phyloP scores from a whole-genome alignment of 1,140 invertebrate species.

The Zaprionus africanus region DNA sequence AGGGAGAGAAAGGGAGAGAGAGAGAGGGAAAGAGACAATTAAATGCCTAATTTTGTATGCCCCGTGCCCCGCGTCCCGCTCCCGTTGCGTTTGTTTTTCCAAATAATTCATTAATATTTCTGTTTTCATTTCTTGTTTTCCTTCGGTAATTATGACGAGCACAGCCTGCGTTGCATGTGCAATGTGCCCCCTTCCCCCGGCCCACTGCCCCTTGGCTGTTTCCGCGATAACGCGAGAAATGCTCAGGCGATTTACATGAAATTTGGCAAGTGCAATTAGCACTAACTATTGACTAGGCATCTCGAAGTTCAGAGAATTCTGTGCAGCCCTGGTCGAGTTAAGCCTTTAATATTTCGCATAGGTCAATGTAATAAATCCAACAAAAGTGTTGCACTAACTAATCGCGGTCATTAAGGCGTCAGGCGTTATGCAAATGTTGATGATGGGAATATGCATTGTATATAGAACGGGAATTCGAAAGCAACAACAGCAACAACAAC shows the following conservation, averaged over 20 bases:
- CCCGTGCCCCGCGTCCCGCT: conserved; percentile 23
- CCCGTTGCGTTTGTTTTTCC: conserved; percentile 78
- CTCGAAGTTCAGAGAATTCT: not conserved
- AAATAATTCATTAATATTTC: conserved; percentile 85
- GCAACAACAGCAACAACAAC: not conserved
- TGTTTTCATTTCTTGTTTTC: conserved; percentile 42
- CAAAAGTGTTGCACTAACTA: not conserved
- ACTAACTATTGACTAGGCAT: not conserved
- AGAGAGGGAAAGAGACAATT: conserved; percentile 72
- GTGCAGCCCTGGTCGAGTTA: not conserved
- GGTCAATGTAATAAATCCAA: not conserved
- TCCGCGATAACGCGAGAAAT: conserved; percentile 10
- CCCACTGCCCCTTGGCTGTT: not conserved
- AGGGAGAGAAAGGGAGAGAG: not conserved
- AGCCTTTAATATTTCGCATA: not conserved
- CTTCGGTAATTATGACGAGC: conserved; percentile 71
- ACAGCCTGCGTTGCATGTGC: conserved; percentile 72
- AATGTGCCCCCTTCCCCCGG: conserved; percentile 44
- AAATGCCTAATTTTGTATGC: conserved; percentile 78
- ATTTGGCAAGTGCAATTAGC: not conserved
- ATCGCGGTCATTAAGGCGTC: not conserved
- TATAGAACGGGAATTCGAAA: not conserved
- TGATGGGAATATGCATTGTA: not conserved
- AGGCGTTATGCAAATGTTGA: not conserved
- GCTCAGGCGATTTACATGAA: conserved; percentile 1